Conservation (phyloP, 1,140 invertebrate genomes). For the Anastrepha obliqua region DNA sequence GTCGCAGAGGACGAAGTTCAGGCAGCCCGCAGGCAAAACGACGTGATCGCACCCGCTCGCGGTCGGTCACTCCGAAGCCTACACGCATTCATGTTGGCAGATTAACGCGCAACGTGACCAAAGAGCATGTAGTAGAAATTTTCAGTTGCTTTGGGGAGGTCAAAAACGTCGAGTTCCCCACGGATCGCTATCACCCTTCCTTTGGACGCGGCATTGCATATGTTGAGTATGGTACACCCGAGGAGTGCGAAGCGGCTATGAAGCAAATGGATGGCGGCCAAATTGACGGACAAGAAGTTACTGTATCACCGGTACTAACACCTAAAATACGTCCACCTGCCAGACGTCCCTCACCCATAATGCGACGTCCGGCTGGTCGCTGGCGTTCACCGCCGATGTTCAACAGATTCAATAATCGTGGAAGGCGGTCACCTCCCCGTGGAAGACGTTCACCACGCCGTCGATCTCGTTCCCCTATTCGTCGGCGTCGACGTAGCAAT, state of each 20-base stretch:
- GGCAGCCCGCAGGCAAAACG: slow-evolving; percentile 65
- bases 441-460: slow-evolving; percentile 66
- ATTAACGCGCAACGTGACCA: slow-evolving; percentile 93
- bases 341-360: slow-evolving; percentile 79
- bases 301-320: slow-evolving; percentile 90
- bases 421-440: slow-evolving; percentile 66
- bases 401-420: slow-evolving; percentile 69
- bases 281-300: slow-evolving; percentile 95
- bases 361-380: slow-evolving; percentile 77
- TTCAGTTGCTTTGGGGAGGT: slow-evolving; percentile 94
- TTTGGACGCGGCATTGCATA: slow-evolving; percentile 94
- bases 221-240: slow-evolving; percentile 93
- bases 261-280: slow-evolving; percentile 99
- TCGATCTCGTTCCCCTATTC: slow-evolving; percentile 72
- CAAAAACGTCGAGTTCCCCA: slow-evolving; percentile 91
- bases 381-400: slow-evolving; percentile 79
- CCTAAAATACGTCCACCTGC: slow-evolving; percentile 82
- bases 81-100: slow-evolving; percentile 95
- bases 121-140: slow-evolving; percentile 96
- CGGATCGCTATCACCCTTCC: slow-evolving; percentile 89
- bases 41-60: slow-evolving; percentile 79
- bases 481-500: slow-evolving; percentile 69
- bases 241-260: slow-evolving; percentile 98
- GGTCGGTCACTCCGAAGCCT: slow-evolving; percentile 89
- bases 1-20: slow-evolving; percentile 65